These are phyloP conservation scores for Bradypus variegatus DNA, from an alignment of 2,797 vertebrate species.

Conservation along the genomic window DNA sequence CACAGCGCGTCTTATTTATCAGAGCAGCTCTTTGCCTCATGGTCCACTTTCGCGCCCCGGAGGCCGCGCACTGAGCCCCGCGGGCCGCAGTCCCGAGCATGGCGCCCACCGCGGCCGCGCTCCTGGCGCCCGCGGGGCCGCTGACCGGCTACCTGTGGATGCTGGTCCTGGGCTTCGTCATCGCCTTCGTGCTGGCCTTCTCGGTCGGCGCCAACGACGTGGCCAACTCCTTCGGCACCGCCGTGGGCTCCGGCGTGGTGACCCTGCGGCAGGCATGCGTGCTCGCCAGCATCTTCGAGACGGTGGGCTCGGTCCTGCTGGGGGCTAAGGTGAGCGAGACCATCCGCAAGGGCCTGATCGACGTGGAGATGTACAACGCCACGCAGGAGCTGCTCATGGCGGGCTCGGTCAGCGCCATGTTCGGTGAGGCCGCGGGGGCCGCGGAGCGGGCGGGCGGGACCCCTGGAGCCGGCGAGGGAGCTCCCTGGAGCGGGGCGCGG, in stretches of 20 bases:
- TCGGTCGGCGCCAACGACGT: slow-evolving; percentile 98
- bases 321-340: slow-evolving; percentile 94
- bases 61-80: neutral
- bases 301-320: slow-evolving; percentile 90
- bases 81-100: slow-evolving; percentile 10
- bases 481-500: too few species aligned
- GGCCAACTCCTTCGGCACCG: slow-evolving; percentile 97
- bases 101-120: slow-evolving; percentile 35
- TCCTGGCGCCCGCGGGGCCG: slow-evolving; percentile 34
- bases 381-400: slow-evolving; percentile 83
- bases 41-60: neutral
- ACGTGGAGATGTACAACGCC: slow-evolving; percentile 84
- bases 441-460: too few species aligned
- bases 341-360: slow-evolving; percentile 94
- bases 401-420: slow-evolving; percentile 93
- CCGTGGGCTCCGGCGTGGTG: slow-evolving; percentile 95
- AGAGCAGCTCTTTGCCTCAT: too few species aligned
- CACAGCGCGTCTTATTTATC: too few species aligned
- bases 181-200: slow-evolving; percentile 95
- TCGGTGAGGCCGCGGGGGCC: neutral
- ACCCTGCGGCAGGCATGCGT: slow-evolving; percentile 92
- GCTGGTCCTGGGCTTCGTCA: slow-evolving; percentile 88
- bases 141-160: slow-evolving; percentile 81
- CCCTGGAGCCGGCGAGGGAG: too few species aligned
- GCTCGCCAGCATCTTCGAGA: slow-evolving; percentile 93